phyloP scores from a whole-genome alignment of 35 echinoderm and acorn worm genomes.

The Lytechinus pictus region DNA sequence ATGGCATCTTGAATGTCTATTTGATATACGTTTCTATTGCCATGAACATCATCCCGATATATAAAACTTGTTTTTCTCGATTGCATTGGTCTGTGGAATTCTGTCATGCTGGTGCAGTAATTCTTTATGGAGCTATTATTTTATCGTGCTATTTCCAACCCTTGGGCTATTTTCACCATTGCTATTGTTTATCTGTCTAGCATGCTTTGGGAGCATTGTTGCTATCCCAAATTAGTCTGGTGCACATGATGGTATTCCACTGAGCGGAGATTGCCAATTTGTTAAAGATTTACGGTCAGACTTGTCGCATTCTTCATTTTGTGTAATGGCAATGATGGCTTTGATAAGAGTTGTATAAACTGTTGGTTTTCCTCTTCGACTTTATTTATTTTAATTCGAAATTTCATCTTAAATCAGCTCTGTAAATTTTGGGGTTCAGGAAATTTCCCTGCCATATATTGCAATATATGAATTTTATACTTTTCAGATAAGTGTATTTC shows the following conservation, averaged over 20 bases:
- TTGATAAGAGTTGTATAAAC: not conserved
- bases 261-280: not conserved
- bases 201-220: slow-evolving; percentile 5
- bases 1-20: not conserved
- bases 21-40: not conserved
- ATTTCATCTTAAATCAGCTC: no score
- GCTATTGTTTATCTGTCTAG: not conserved
- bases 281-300: not conserved
- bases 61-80: not conserved
- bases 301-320: not conserved
- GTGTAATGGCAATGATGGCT: not conserved
- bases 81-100: not conserved
- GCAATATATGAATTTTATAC: no score
- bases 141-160: not conserved
- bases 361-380: not conserved
- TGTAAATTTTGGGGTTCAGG: no score
- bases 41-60: not conserved
- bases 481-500: no score
- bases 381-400: not conserved
- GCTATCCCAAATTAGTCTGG: not conserved
- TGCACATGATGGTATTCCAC: not conserved
- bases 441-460: no score
- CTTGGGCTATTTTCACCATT: not conserved
- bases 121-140: not conserved
- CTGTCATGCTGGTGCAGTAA: not conserved